phyloP scores from a whole-genome alignment of 2,797 vertebrate genomes.

The Enteromius radiatus region DNA sequence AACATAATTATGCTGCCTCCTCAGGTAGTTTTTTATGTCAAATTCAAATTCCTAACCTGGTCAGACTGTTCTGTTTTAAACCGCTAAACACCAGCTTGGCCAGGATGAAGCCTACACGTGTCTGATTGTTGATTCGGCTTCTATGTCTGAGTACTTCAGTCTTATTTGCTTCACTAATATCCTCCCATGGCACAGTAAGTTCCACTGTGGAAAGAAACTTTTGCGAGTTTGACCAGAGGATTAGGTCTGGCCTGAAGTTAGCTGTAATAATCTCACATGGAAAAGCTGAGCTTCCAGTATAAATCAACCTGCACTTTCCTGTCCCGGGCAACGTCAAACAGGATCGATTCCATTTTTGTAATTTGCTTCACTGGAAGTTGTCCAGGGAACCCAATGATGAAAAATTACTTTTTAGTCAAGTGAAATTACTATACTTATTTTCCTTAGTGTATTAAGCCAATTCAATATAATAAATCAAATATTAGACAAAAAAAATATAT shows the following conservation, averaged over 20 bases:
- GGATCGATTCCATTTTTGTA: neutral
- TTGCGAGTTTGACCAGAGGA: neutral
- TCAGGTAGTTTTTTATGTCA: neutral
- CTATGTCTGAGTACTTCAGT: neutral
- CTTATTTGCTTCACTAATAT: neutral
- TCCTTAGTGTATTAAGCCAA: neutral
- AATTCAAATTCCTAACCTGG: neutral
- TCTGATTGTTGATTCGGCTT: neutral
- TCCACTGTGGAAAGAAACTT: neutral
- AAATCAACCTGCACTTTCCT: neutral
- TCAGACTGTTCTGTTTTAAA: neutral
- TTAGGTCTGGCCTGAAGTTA: neutral
- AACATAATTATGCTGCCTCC: constrained; percentile 5
- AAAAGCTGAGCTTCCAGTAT: neutral
- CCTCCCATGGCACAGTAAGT: neutral
- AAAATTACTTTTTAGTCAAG: neutral
- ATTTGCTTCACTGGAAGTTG: neutral
- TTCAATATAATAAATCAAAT: neutral
- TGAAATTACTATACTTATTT: neutral
- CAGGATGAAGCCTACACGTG: neutral
- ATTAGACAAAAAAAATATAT: neutral
- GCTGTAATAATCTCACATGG: neutral
- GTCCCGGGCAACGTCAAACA: neutral
- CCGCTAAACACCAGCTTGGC: neutral
- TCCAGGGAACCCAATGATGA: neutral